Evolutionary conservation across 2,797 vertebrate species (phyloP).

Genomic region (Loriculus beryllinus): DNA sequence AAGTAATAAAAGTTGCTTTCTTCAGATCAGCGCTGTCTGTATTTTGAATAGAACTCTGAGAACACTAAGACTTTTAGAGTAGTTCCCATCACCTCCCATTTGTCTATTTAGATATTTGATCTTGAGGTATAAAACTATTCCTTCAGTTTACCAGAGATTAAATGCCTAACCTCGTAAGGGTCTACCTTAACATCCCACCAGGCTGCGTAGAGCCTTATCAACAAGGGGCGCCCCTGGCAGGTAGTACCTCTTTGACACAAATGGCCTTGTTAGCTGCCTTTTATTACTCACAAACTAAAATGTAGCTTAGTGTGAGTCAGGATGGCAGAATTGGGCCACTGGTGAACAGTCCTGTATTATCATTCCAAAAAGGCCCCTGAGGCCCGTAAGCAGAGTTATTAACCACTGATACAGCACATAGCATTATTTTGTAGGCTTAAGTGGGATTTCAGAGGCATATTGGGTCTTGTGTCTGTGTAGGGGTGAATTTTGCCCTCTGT

Average conservation of each 20-base stretch:
- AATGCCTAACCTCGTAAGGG: background rate
- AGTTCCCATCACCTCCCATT: background rate
- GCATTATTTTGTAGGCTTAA: conserved; percentile 60
- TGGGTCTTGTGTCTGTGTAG: conserved; percentile 28
- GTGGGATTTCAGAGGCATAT: conserved; percentile 45
- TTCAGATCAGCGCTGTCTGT: background rate
- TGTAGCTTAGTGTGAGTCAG: background rate
- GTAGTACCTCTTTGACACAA: background rate
- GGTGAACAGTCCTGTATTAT: conserved; percentile 49
- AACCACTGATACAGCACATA: conserved; percentile 28
- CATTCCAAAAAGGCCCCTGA: conserved; percentile 43
- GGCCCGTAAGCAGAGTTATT: conserved; percentile 56
- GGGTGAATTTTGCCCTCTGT: conserved; percentile 48
- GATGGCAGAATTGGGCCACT: conserved; percentile 27
- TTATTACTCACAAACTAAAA: conserved; percentile 4
- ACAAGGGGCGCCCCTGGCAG: background rate
- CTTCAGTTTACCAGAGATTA: background rate
- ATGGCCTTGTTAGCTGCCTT: background rate
- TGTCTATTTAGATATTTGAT: background rate
- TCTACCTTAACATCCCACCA: background rate
- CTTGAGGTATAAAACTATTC: background rate
- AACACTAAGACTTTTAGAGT: background rate
- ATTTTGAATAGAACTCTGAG: background rate
- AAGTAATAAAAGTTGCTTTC: background rate
- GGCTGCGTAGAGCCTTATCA: background rate